Evolutionary conservation across 2,113 vertebrate species (phyloP).

Genomic region (Ciconia maguari): DNA sequence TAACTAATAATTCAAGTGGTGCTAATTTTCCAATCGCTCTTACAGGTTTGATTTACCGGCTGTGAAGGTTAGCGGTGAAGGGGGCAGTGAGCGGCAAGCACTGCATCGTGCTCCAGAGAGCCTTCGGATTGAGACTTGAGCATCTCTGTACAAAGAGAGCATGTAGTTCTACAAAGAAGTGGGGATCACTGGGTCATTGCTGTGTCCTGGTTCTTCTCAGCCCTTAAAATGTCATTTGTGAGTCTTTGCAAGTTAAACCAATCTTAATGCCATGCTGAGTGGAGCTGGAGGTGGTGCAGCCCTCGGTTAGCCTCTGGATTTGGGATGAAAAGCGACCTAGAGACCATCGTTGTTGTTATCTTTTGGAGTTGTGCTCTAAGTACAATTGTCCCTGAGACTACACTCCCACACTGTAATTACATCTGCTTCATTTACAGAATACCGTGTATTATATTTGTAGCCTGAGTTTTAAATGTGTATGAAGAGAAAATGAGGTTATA

Average conservation of each 20-base stretch:
- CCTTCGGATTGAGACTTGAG: neutral
- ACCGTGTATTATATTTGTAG: constrained; percentile 40
- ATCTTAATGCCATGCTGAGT: neutral
- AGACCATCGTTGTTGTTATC: neutral
- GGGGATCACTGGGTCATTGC: neutral
- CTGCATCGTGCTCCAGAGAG: neutral
- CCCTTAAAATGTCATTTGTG: neutral
- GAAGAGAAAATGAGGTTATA: constrained; percentile 43
- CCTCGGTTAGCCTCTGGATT: neutral
- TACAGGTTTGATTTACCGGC: neutral
- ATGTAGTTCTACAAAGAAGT: neutral
- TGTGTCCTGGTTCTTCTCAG: neutral
- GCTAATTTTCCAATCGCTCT: neutral
- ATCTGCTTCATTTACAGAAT: constrained; percentile 28
- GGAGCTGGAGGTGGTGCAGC: neutral
- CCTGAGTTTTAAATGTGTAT: constrained; percentile 34
- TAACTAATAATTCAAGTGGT: neutral
- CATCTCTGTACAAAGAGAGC: neutral
- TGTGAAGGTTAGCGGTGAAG: neutral
- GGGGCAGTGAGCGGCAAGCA: neutral
- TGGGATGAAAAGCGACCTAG: neutral
- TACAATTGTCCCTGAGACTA: neutral
- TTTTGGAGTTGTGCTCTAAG: neutral
- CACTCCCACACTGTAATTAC: neutral
- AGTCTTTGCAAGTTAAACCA: neutral